Conservation (phyloP, 2,888 invertebrate genomes). For the Zhengitettix transpicula region DNA sequence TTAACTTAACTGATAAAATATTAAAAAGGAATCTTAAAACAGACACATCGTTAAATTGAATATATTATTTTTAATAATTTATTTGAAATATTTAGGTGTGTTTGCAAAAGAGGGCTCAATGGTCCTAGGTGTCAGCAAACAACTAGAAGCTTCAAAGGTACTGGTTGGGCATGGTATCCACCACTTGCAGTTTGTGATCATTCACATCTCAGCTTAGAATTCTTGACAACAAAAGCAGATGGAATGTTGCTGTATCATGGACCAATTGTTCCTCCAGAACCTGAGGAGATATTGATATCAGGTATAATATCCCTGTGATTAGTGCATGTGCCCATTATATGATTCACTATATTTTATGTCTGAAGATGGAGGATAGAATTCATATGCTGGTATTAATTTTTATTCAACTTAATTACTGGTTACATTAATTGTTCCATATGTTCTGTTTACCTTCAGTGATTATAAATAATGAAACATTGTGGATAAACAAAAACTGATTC, state of each 20-base stretch:
- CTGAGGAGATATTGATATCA: slow-evolving; percentile 23
- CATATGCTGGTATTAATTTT: too few species aligned
- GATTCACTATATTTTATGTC: too few species aligned
- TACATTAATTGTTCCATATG: too few species aligned
- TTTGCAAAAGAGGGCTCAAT: slow-evolving; percentile 33
- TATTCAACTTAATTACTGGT: too few species aligned
- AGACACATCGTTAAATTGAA: too few species aligned
- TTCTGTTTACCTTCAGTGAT: too few species aligned
- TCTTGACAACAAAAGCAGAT: slow-evolving; percentile 32
- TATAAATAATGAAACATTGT: too few species aligned
- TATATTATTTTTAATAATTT: neutral
- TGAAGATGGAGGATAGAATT: too few species aligned
- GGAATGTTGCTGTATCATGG: slow-evolving; percentile 43
- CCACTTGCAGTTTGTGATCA: slow-evolving; percentile 37
- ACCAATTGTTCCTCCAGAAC: slow-evolving; percentile 30
- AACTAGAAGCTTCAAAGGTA: slow-evolving; percentile 34
- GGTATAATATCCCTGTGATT: slow-evolving; percentile 8
- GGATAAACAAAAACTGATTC: too few species aligned
- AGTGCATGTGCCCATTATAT: too few species aligned
- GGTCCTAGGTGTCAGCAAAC: slow-evolving; percentile 44
- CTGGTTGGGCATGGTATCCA: slow-evolving; percentile 41
- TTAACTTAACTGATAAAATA: too few species aligned
- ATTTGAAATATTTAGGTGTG: slow-evolving; percentile 25
- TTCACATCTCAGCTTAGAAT: slow-evolving; percentile 37
- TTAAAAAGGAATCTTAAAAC: too few species aligned